Evolutionary conservation across 1,140 invertebrate species (phyloP).

Genomic region (Armadillidium nasatum): DNA sequence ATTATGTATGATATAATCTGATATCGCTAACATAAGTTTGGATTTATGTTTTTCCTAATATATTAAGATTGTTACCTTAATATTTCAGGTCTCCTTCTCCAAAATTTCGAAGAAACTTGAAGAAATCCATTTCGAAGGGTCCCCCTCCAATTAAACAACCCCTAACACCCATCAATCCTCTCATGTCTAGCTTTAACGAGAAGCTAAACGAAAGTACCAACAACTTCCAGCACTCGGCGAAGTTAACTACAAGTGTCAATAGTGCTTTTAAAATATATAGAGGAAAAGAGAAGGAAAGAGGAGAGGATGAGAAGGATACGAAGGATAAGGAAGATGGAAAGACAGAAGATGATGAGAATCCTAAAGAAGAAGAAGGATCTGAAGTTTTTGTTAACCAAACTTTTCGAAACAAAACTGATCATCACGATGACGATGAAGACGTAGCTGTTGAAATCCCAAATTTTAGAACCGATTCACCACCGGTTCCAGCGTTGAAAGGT

Average conservation of each 20-base stretch:
- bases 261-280: neutral
- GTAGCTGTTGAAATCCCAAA: neutral
- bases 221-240: too few relatives aligned
- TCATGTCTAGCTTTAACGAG: neutral
- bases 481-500: slow-evolving; percentile 30
- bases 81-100: slow-evolving; percentile 32
- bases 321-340: neutral
- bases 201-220: too few relatives aligned
- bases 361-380: too few relatives aligned
- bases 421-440: slow-evolving; percentile 9
- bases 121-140: slow-evolving; percentile 13
- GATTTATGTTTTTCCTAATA: too few relatives aligned
- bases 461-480: slow-evolving; percentile 27
- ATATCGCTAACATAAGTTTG: too few relatives aligned
- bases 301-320: too few relatives aligned
- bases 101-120: slow-evolving; percentile 18
- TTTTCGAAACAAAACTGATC: neutral
- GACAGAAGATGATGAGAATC: too few relatives aligned
- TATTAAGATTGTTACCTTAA: too few relatives aligned
- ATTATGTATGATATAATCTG: too few relatives aligned
- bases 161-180: slow-evolving; percentile 21
- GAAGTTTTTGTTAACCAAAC: neutral
- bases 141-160: slow-evolving; percentile 31
- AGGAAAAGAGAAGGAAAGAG: neutral
- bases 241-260: slow-evolving; percentile 6